Evolutionary conservation across 2,888 invertebrate genomes (phyloP), one percentile per base, ranked within the genome.

Genomic region (Serripes groenlandicus): DNA sequence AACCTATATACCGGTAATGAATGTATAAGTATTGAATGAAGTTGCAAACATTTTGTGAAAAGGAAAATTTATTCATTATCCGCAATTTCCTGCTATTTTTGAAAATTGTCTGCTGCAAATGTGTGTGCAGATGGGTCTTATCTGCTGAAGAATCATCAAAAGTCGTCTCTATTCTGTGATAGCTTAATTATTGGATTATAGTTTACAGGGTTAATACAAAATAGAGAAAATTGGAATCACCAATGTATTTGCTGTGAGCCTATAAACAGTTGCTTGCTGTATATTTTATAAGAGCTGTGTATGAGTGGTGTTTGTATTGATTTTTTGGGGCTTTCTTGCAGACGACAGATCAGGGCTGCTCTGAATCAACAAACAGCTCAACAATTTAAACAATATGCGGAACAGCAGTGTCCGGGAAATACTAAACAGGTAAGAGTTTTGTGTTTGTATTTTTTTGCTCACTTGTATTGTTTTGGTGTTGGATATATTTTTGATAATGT

Each of bases 311-410:
- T n/a, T n/a, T n/a, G n/a, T n/a, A n/a, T n/a, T n/a, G n/a, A n/a
- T n/a, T n/a, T n/a, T n/a, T n/a, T n/a, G n/a, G n/a, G n/a, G n/a
- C n/a, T n/a, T n/a, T 52, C 30, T 86, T 87, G 21, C 91, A 94
- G 94, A 82, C 92, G 94, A 85, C 97, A 98, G 95, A 97, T 99
- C 92, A 98, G 99, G 95, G 98, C 99, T 94, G 99, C 99, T 1
- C 95, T 99, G 23, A 99, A 99, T 95, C 97, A 98, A 92, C 95
- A 96, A 88, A 95, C 95, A 15, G 91, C 92, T 21, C 87, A 90
- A 87, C 98, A 98, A 94, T 98, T 98, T 94, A 96, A 97, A 93
- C 96, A 97, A 78, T 99, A 99, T 94, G 98, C 99, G 0, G 98
- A 98, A 91, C 98, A 99, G 93, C 99, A 99, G 94, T 96, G 95